Percentiles rank a stretch among this genome's conserved stretches.
These are phyloP conservation scores for Euwallacea similis DNA, from an alignment of 1,140 invertebrate genomes.

Conservation along the genomic window DNA sequence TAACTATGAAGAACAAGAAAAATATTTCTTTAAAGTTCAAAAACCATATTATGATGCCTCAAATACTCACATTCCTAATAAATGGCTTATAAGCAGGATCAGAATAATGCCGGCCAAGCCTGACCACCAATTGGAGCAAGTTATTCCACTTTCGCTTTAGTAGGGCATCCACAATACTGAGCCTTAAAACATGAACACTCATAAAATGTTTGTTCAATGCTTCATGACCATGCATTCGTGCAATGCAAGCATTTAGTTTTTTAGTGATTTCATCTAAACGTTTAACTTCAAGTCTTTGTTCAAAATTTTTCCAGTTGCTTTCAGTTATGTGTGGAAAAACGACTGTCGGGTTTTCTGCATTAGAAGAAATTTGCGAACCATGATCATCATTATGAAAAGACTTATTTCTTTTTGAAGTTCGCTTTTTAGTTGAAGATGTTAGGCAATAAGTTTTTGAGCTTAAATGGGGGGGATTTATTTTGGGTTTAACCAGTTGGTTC, in stretches of 20 bases:
- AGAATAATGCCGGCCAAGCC: conserved; percentile 3
- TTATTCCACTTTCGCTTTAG: conserved; percentile 23
- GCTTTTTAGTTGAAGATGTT: no score
- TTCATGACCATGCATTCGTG: conserved; percentile 11
- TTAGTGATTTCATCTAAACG: conserved; percentile 14
- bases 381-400: no score
- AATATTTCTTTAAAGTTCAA: not conserved
- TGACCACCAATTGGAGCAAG: conserved; percentile 12
- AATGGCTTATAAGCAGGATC: conserved; percentile 19
- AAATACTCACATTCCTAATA: conserved; percentile 25
- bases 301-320: conserved; percentile 15
- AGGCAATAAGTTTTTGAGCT: no score
- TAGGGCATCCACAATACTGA: conserved; percentile 15
- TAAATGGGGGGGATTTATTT: no score
- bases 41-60: not conserved
- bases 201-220: conserved; percentile 12
- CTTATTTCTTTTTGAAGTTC: no score
- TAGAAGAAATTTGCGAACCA: no score
- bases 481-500: no score
- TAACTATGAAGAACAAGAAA: conserved; percentile 13
- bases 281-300: not conserved
- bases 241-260: conserved; percentile 3
- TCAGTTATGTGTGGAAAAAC: conserved; percentile 7
- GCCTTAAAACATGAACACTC: conserved; percentile 11
- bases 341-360: not conserved